Percentiles rank a stretch among this genome's conserved stretches.
phyloP scores from a whole-genome alignment of 2,113 vertebrate genomes.

The Oncorhynchus masou region DNA sequence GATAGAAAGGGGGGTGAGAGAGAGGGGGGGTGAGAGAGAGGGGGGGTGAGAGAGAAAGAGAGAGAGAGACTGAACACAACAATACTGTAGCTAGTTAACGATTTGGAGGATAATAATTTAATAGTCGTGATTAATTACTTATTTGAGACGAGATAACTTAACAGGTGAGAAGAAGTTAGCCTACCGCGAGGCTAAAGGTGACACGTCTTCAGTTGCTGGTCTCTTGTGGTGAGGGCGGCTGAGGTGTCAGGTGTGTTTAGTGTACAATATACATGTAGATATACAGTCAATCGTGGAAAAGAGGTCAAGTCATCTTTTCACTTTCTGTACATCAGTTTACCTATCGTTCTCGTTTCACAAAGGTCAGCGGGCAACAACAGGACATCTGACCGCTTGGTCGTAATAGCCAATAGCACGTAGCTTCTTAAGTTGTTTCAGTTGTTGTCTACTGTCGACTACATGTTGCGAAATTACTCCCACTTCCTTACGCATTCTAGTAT shows the following conservation, averaged over 20 bases:
- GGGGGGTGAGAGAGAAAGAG: too few relatives aligned
- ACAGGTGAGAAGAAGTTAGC: background rate
- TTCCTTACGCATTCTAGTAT: too few relatives aligned
- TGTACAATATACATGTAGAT: too few relatives aligned
- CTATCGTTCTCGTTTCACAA: background rate
- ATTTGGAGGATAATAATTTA: conserved; percentile 2
- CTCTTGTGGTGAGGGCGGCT: background rate
- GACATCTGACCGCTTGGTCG: background rate
- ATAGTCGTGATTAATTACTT: too few relatives aligned
- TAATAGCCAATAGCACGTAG: too few relatives aligned
- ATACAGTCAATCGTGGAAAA: conserved; percentile 1
- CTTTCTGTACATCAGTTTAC: conserved; percentile 25
- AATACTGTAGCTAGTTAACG: conserved; percentile 15
- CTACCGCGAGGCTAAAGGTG: conserved; percentile 10
- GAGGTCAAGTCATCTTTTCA: background rate
- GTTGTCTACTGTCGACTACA: too few relatives aligned
- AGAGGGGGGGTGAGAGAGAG: too few relatives aligned
- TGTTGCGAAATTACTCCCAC: too few relatives aligned
- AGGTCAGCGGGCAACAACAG: background rate
- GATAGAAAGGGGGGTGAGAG: too few relatives aligned
- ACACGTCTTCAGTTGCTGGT: background rate
- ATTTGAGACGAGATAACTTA: conserved; percentile 9
- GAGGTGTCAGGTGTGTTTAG: background rate
- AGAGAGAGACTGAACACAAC: background rate
- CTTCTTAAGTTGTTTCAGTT: too few relatives aligned